phyloP scores from a whole-genome alignment of 2,113 vertebrate genomes.

The Peucedramus taeniatus region DNA sequence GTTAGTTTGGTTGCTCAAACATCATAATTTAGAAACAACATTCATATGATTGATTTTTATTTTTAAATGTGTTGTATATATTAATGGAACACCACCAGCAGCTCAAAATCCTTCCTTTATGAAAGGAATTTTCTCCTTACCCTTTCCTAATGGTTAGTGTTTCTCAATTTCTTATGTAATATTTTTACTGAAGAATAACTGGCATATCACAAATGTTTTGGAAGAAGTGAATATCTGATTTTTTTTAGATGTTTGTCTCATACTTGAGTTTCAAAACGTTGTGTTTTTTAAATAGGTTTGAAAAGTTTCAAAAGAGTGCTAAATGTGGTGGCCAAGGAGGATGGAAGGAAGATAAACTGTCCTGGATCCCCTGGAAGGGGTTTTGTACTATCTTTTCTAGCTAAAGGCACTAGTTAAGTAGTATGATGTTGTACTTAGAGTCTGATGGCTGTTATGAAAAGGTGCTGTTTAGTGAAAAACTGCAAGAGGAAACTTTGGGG shows the following conservation, averaged over 20 bases:
- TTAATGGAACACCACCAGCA: background rate
- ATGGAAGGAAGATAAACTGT: background rate
- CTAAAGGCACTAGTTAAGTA: background rate
- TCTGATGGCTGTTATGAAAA: background rate
- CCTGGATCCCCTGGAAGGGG: background rate
- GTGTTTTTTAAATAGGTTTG: background rate
- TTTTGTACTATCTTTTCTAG: background rate
- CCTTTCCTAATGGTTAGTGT: background rate
- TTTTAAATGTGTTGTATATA: background rate
- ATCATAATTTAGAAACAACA: background rate
- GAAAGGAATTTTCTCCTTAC: background rate
- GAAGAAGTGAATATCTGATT: background rate
- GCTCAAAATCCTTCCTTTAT: background rate
- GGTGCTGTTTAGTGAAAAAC: background rate
- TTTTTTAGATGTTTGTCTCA: background rate
- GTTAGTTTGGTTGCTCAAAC: background rate
- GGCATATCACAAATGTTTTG: background rate
- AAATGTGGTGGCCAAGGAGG: background rate
- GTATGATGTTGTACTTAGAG: background rate
- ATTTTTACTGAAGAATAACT: background rate
- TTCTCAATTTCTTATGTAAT: background rate
- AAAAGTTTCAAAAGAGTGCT: background rate
- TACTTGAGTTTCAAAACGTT: background rate
- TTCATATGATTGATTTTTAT: rapidly evolving
- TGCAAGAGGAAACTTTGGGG: background rate